Evolutionary conservation across 1,140 invertebrate genomes (phyloP), one percentile per base, ranked within the genome.

Genomic region (Drosophila prosaltans): DNA sequence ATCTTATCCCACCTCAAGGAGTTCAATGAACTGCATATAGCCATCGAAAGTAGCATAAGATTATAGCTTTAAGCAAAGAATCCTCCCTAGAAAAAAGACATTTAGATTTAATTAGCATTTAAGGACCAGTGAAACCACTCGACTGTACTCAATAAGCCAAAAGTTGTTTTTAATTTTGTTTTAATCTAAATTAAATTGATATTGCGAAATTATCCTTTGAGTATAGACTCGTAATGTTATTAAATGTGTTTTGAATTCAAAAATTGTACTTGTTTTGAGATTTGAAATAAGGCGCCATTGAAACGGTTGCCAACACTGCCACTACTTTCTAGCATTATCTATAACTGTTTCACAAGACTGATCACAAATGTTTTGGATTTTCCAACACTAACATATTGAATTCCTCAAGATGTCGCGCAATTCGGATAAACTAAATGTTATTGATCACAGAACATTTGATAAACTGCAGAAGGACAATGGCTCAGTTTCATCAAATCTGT

Each of bases 1-100:
- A 91, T 91, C 6, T 72, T 91, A 11, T 67, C 65, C 8, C 78
- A 85, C 32, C 73, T 91, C 5, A 91, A 78, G 55, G 69, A 86
- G 39, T 86, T 91, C 26, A 86, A 90, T 64, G 80, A 86, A 36
- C 70, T 86, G 60, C 86, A 85, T 63, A 74, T 84, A 45, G 65
- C 71, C 51, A 90, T 91, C 30, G 85, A 91, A 62, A 78, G 81
- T 61, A 91, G 74, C 51, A 74, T 83, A 26, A 74, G 74, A 26
- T 74, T 85, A 78, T 89, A 80, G 71, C 77, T 51, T 45, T 24
- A 43, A 43, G 21, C 54, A 39, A 43, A 43, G 36, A 58, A 39
- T 30, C 26, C 68, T 57, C 16, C 28, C 32, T 26, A n/a, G 48
- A 39, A 40, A 40, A 2, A 70, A 11, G 39, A 10, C 40, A 16